phyloP scores from a whole-genome alignment of 1,140 invertebrate genomes.

The Apis florea region DNA sequence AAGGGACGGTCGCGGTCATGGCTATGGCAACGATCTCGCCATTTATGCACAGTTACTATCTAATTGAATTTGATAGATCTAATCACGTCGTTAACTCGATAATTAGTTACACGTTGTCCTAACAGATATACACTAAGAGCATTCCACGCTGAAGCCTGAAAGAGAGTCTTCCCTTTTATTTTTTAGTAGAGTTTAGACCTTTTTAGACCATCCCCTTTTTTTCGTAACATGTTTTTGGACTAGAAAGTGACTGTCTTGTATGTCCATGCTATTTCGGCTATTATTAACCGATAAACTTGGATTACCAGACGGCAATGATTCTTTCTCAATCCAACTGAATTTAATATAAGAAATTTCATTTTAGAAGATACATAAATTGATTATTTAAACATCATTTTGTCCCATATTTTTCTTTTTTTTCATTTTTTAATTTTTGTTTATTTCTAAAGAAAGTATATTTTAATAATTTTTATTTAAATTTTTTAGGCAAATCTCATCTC shows the following conservation, averaged over 20 bases:
- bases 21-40: slow-evolving; percentile 31
- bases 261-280: background rate
- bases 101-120: slow-evolving; percentile 60
- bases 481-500: slow-evolving; percentile 17
- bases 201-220: slow-evolving; percentile 12
- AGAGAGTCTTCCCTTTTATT: slow-evolving; percentile 23
- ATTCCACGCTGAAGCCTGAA: slow-evolving; percentile 54
- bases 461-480: background rate
- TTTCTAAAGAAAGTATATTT: slow-evolving; percentile 21
- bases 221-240: slow-evolving; percentile 17
- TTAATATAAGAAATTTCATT: slow-evolving; percentile 13
- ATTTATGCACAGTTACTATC: slow-evolving; percentile 45
- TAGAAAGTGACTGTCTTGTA: slow-evolving; percentile 37
- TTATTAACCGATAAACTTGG: background rate
- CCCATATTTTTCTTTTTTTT: background rate
- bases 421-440: background rate
- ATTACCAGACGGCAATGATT: slow-evolving; percentile 1
- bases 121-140: slow-evolving; percentile 47
- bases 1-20: slow-evolving; percentile 42
- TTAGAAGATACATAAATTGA: slow-evolving; percentile 3
- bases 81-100: slow-evolving; percentile 63
- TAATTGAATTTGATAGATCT: slow-evolving; percentile 63
- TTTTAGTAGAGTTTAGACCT: slow-evolving; percentile 15
- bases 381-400: slow-evolving; percentile 14
- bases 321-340: background rate